Conservation (phyloP, 2,797 vertebrate species). For the Microctenopoma lineatum region DNA sequence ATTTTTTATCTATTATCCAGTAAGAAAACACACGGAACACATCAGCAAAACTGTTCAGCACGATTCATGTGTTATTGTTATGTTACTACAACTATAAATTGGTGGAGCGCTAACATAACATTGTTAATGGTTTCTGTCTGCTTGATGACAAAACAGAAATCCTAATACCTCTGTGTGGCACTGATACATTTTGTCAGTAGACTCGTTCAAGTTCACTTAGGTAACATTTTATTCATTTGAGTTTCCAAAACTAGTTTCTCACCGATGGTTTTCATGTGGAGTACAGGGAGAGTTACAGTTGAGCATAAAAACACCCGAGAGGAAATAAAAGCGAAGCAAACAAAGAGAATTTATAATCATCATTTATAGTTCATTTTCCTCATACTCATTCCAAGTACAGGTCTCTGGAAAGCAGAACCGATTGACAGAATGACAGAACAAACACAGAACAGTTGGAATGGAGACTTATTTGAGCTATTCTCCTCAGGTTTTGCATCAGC, state of each 20-base stretch:
- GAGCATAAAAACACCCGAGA: conserved; percentile 72
- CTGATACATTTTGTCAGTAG: conserved; percentile 54
- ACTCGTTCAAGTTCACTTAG: conserved; percentile 60
- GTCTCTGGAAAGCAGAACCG: conserved; percentile 87
- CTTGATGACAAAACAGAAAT: conserved; percentile 11
- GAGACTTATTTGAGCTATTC: conserved; percentile 68
- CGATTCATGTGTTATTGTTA: conserved; percentile 4
- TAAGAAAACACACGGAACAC: background rate
- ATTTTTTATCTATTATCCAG: no score
- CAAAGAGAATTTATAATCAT: conserved; percentile 78
- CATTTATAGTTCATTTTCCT: conserved; percentile 83
- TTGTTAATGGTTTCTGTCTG: background rate
- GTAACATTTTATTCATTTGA: conserved; percentile 73
- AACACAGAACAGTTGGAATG: conserved; percentile 82
- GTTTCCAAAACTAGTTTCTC: conserved; percentile 75
- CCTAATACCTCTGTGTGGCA: conserved; percentile 22
- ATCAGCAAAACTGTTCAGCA: background rate
- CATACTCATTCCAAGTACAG: conserved; percentile 81
- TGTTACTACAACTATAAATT: background rate
- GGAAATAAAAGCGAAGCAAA: conserved; percentile 75
- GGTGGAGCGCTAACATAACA: background rate
- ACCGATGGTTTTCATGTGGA: conserved; percentile 55
- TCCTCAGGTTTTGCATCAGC: conserved; percentile 62
- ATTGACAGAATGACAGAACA: conserved; percentile 82
- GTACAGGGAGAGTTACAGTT: conserved; percentile 75